These are phyloP conservation scores for Nylanderia fulva DNA, from an alignment of 1,140 invertebrate genomes.

Conservation along the genomic window DNA sequence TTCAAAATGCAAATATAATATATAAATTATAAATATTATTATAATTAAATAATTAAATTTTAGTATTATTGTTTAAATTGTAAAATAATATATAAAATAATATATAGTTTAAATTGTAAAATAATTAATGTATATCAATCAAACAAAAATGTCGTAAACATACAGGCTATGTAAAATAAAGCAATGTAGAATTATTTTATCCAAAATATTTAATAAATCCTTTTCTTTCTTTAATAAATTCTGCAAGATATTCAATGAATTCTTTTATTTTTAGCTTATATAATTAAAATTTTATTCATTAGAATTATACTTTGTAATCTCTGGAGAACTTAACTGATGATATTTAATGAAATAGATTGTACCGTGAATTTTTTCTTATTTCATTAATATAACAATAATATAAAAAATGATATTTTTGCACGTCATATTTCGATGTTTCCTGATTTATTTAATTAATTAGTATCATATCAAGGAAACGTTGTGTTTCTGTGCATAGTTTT, in stretches of 20 bases:
- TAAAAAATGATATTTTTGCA: neutral
- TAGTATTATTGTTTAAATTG: too few species aligned
- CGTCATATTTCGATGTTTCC: slow-evolving; percentile 7
- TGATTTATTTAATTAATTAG: too few species aligned
- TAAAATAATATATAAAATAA: too few species aligned
- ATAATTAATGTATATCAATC: neutral
- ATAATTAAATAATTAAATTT: too few species aligned
- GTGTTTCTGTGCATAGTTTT: too few species aligned
- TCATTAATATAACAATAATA: neutral
- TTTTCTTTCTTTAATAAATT: neutral
- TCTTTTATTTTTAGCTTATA: neutral
- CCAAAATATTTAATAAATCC: neutral
- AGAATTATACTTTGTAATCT: neutral
- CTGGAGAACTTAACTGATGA: neutral
- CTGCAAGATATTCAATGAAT: neutral
- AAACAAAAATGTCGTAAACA: neutral
- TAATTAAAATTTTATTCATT: neutral
- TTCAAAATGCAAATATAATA: neutral
- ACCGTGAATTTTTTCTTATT: neutral
- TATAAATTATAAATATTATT: too few species aligned
- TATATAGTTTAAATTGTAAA: neutral
- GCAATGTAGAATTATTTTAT: neutral
- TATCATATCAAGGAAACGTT: too few species aligned
- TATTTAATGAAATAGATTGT: too few species aligned
- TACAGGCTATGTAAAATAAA: neutral